phyloP scores from a whole-genome alignment of 1,140 invertebrate genomes.

The Globodera ellingtonae region DNA sequence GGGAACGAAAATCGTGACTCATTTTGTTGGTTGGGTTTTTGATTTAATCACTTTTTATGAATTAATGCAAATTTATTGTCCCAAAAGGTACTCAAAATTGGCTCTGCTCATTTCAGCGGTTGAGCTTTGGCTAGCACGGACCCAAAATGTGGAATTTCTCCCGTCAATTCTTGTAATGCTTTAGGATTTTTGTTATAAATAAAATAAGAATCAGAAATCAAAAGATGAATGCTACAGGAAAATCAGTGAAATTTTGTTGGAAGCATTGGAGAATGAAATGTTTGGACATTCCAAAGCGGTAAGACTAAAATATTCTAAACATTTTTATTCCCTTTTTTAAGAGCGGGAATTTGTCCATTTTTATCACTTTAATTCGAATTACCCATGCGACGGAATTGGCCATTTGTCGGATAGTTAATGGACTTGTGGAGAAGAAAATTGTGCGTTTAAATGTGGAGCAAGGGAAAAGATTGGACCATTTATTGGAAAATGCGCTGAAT shows the following conservation, averaged over 20 bases:
- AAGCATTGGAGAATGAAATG: constrained; percentile 1
- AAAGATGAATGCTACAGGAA: constrained; percentile 37
- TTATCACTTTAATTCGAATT: constrained; percentile 20
- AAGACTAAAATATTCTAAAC: neutral
- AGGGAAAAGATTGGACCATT: neutral
- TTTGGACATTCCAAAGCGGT: neutral
- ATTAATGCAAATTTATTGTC: neutral
- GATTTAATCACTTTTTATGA: neutral
- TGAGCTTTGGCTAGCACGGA: constrained; percentile 18
- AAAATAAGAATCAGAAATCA: neutral
- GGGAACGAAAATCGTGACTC: constrained; percentile 15
- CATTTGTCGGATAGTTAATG: constrained; percentile 17
- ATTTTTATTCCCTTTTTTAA: neutral
- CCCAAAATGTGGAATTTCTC: neutral
- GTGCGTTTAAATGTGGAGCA: neutral
- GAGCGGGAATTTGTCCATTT: constrained; percentile 14
- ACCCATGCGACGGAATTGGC: constrained; percentile 35
- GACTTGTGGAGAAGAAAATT: constrained; percentile 22
- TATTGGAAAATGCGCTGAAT: constrained; percentile 26
- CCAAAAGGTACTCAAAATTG: constrained; percentile 38
- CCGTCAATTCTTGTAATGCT: neutral
- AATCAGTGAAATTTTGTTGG: constrained; percentile 15
- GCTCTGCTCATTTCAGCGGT: constrained; percentile 29
- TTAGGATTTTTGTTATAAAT: neutral
- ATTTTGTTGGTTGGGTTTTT: constrained; percentile 25